These are phyloP conservation scores for Cricetomys ansorgei DNA, from an alignment of 2,113 vertebrate species.

Conservation along the genomic window DNA sequence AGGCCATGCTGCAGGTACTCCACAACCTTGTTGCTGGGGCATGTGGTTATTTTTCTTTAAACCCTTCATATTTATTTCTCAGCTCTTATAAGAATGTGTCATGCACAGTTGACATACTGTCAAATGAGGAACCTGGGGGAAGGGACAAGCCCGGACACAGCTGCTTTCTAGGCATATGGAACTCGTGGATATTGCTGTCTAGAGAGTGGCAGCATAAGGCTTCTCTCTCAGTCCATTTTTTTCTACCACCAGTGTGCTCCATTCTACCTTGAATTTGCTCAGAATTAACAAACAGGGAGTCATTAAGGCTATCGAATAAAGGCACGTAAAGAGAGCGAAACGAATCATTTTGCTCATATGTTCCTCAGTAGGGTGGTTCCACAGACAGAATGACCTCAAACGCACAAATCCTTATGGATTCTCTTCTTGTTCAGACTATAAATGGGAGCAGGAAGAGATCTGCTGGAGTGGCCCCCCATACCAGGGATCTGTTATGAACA, in stretches of 20 bases:
- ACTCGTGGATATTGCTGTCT: background rate
- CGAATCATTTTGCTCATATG: background rate
- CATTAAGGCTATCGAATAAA: background rate
- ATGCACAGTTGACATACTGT: background rate
- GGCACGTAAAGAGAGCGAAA: background rate
- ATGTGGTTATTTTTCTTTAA: background rate
- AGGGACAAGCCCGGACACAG: too few species aligned
- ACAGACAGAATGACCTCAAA: background rate
- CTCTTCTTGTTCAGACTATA: background rate
- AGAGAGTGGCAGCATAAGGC: background rate
- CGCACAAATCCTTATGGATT: background rate
- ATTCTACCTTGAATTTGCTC: background rate
- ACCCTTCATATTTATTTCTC: background rate
- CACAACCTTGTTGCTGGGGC: accelerated
- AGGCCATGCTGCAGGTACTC: background rate
- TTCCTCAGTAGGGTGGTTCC: background rate
- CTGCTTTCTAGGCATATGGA: background rate
- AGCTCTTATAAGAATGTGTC: background rate
- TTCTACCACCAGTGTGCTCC: background rate
- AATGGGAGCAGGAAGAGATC: background rate
- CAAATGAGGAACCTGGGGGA: background rate
- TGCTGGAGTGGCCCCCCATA: accelerated
- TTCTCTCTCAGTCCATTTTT: too few species aligned
- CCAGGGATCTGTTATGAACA: background rate
- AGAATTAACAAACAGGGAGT: background rate